Base-by-base conservation (phyloP, 2,113 vertebrate genomes). In the Limnothrissa miodon region DNA sequence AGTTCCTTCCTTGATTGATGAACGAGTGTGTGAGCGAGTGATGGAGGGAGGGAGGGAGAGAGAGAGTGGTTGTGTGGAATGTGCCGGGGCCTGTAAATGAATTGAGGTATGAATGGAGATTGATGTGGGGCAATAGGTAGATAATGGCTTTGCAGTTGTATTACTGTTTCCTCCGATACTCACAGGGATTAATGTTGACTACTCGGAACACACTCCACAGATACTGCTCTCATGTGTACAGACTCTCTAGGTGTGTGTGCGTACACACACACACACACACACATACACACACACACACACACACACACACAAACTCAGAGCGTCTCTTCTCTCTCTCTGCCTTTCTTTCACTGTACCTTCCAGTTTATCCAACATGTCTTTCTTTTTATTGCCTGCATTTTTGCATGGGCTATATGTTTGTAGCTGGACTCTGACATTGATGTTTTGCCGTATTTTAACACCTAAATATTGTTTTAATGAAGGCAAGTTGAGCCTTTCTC, bases 1-100 rank as follows among this genome's bases (percentile, higher is more conserved):
- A 62, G 66, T 56, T 25, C 33, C 80, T 80, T 56, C 36, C 56
- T 78, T 83, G 81, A 82, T 83, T 85, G 84, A 85, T 83, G 87
- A 83, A 85, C 88, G 78, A 19, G 59, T 62, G 80, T 80, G 78
- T n/a, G n/a, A 39, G 81, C 42, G 80, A 53, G 85, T 80, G 79
- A 82, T 70, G 15, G 29, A 70, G 62, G 15, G n/a, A 70, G 62
- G 11, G 29, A 9, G 9, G 11, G 62, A 70, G 62, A 33, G 25
- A 70, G 62, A 36, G 25, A 70, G 84, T 78, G 81, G 81, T 45
- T 33, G 29, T 81, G 78, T 80, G 78, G 44, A 78, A 51, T 79
- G 66, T 45, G 33, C 83, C 81, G 78, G 45, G 11, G 45, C 44
- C 78, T 81, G 83, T 82, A 81, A 82, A 82, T 82, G 74, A 85